A percentile compares a stretch with the other conserved stretches of the same genome.
Evolutionary conservation across 35 echinoderm and acorn worm genomes (phyloP).

Genomic region (Ptychodera flava): DNA sequence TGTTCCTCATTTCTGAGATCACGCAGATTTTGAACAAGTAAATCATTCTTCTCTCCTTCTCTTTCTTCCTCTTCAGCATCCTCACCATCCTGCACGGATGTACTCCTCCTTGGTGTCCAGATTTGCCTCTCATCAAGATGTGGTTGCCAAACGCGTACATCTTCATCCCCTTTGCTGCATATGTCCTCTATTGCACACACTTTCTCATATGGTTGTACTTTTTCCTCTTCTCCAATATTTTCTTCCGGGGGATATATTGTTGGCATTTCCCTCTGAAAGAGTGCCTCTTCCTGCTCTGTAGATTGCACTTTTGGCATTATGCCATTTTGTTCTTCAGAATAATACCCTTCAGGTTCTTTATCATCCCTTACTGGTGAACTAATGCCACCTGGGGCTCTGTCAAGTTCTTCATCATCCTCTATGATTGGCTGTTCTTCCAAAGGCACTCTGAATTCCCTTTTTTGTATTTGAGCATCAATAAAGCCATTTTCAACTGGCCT

Average conservation of each 20-base stretch:
- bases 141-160: background rate
- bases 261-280: too few relatives aligned
- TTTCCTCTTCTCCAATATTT: too few relatives aligned
- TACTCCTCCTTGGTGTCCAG: background rate
- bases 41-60: background rate
- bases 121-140: background rate
- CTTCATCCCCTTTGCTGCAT: background rate
- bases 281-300: background rate
- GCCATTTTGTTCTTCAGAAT: background rate
- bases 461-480: background rate
- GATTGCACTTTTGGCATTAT: background rate
- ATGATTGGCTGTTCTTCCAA: background rate
- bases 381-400: background rate
- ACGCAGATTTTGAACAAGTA: background rate
- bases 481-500: background rate
- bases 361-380: background rate
- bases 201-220: background rate
- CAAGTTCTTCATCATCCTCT: background rate
- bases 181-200: background rate
- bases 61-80: background rate
- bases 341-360: background rate
- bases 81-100: background rate
- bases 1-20: too few relatives aligned
- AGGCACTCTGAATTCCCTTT: background rate
- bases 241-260: too few relatives aligned